A percentile compares a stretch with the other conserved stretches of the same genome.
Evolutionary conservation across 92 coral and sea anemone species (phyloP).

Genomic region (Zoanthus sociatus): DNA sequence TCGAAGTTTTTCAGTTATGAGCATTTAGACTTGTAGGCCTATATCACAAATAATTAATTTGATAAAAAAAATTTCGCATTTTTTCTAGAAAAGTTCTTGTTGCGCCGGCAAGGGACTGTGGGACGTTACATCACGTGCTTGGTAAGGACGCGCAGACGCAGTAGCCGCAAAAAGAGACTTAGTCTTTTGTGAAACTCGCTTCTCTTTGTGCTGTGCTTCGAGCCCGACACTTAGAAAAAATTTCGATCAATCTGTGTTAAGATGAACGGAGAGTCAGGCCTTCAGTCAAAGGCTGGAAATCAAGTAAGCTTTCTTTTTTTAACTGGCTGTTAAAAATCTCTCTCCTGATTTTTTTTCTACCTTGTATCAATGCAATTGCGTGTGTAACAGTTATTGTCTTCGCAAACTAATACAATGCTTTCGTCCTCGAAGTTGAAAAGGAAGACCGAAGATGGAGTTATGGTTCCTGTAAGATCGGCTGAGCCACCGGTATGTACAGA

Average conservation of each 20-base stretch:
- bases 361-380: constrained; percentile 21
- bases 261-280: constrained; percentile 86
- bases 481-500: constrained; percentile 69
- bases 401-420: neutral
- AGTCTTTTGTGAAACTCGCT: constrained; percentile 66
- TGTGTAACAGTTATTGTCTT: constrained; percentile 15
- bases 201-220: constrained; percentile 80
- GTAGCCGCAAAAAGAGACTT: constrained; percentile 85
- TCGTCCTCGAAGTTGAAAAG: constrained; percentile 68
- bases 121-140: constrained; percentile 68
- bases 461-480: constrained; percentile 44
- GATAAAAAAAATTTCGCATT: no score
- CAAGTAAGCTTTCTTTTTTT: constrained; percentile 64
- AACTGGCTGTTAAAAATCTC: constrained; percentile 7
- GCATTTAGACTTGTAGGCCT: no score
- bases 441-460: constrained; percentile 68
- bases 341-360: constrained; percentile 27
- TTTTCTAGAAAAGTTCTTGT: no score
- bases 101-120: constrained; percentile 28
- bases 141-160: constrained; percentile 87
- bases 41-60: no score
- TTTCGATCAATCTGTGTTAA: constrained; percentile 69
- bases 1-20: no score
- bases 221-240: constrained; percentile 97
- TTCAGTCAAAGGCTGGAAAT: constrained; percentile 47